Evolutionary conservation across 2,797 vertebrate genomes (phyloP), one percentile per base, ranked within the genome.

Genomic region (Sebastes diaconus): DNA sequence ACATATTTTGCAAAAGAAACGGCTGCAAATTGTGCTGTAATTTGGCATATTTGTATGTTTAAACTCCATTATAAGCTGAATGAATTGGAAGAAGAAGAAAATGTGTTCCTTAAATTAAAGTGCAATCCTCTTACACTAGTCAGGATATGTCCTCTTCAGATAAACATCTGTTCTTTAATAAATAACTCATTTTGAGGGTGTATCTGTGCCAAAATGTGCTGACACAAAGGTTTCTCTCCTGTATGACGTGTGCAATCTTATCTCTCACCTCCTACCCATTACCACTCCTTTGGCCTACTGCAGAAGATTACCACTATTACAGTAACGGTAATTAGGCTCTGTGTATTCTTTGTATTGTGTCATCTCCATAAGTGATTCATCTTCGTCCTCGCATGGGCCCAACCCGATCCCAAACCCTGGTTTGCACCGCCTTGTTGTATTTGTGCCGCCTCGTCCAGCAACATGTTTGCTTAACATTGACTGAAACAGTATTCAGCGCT

Each of bases 291-390:
- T 88, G 90, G 95, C 95, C 95, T 80, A 91, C 97, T 93, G 97
- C 98, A 99, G 99, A 98, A 97, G 97, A 99, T 99, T 94, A 97
- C 98, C 91, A 97, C 99, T 94, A 95, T 99, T 94, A 99, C 99
- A 95, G 98, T 99, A 76, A 98, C 97, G 99, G 99, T 99, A 99
- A 99, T 93, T 94, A 88, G 86, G 83, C 96, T 96, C 94, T 84
- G 81, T 89, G 77, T 90, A 74, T 90, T 96, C 6, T 93, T 65
- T 95, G 83, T 92, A 78, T 65, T 93, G 66, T 94, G 77, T 79
- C 79, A 66, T 82, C 57, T 75, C 52, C 89, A 88, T 90, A 73
- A 86, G 84, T 88, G 72, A 92, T 92, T 84, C 79, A 77, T 85
- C 77, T 77, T 79, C 87, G 79, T 88, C 77, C 79, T 70, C 81